These are phyloP conservation scores for rat (Rattus norvegicus) DNA, from an alignment of 2,113 vertebrate species.

Conservation along the genomic window DNA sequence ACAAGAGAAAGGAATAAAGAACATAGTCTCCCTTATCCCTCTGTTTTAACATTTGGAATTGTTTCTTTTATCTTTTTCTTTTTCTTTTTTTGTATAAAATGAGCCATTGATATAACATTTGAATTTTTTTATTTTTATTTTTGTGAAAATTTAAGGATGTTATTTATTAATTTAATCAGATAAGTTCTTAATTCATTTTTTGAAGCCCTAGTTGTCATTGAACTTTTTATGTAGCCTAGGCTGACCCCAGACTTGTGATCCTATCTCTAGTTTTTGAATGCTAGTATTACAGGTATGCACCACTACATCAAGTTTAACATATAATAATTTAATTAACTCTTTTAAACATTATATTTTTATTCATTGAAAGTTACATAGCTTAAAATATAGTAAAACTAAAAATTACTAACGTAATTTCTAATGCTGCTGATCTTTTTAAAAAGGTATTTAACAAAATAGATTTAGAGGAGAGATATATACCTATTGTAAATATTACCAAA, in stretches of 20 bases:
- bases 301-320: not conserved
- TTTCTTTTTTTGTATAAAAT: not conserved
- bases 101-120: not conserved
- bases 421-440: constrained; percentile 42
- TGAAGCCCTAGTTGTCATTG: not conserved
- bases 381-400: constrained; percentile 42
- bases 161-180: not conserved
- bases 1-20: not conserved
- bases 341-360: constrained; percentile 56
- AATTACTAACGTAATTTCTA: constrained; percentile 44
- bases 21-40: not conserved
- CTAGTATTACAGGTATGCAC: not conserved
- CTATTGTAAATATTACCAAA: constrained; percentile 28
- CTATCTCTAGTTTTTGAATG: not conserved
- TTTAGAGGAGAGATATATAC: constrained; percentile 2
- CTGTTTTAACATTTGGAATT: not conserved
- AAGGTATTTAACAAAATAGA: not conserved
- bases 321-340: not conserved
- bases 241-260: not conserved
- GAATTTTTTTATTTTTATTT: not conserved
- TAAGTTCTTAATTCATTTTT: not conserved
- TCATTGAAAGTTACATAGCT: constrained; percentile 16
- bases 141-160: not conserved
- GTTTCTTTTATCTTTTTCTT: not conserved
- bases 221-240: not conserved